A percentile compares a stretch with the other conserved stretches of the same genome.
Evolutionary conservation across 2,797 vertebrate species (phyloP).

Genomic region (Myotis pilosus): DNA sequence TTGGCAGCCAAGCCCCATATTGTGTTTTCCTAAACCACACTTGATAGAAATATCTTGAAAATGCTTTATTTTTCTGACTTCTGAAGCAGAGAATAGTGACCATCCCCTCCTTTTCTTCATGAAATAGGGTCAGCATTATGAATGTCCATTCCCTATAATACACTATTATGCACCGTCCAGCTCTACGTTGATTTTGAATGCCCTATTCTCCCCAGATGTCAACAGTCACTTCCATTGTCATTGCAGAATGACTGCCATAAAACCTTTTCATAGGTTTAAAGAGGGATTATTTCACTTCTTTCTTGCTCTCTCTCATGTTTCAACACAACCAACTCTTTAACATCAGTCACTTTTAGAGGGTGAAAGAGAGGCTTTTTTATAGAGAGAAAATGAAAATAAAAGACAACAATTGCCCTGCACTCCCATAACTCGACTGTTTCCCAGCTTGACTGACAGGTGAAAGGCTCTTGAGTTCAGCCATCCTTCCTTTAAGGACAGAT

Average conservation of each 20-base stretch:
- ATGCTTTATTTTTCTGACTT: background rate
- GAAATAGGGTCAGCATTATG: background rate
- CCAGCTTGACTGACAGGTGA: background rate
- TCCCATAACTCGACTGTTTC: background rate
- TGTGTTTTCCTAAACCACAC: background rate
- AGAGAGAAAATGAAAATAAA: conserved; percentile 8
- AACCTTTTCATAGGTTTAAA: background rate
- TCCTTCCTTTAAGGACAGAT: background rate
- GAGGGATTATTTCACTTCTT: conserved; percentile 8
- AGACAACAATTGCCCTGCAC: background rate
- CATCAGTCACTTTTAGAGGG: background rate
- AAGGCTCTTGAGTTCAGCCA: background rate
- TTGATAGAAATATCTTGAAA: conserved; percentile 21
- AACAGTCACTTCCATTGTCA: background rate
- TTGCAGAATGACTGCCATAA: background rate
- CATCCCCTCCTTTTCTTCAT: background rate
- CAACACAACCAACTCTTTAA: background rate
- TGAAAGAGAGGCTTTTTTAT: background rate
- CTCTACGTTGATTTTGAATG: background rate
- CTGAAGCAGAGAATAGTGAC: background rate
- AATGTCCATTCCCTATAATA: background rate
- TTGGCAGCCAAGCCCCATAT: background rate
- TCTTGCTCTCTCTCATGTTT: background rate
- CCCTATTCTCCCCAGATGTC: background rate
- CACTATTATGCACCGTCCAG: background rate